A percentile compares a stretch with the other conserved stretches of the same genome.
Evolutionary conservation across 2,113 vertebrate species (phyloP).

Genomic region (Pardalotus punctatus): DNA sequence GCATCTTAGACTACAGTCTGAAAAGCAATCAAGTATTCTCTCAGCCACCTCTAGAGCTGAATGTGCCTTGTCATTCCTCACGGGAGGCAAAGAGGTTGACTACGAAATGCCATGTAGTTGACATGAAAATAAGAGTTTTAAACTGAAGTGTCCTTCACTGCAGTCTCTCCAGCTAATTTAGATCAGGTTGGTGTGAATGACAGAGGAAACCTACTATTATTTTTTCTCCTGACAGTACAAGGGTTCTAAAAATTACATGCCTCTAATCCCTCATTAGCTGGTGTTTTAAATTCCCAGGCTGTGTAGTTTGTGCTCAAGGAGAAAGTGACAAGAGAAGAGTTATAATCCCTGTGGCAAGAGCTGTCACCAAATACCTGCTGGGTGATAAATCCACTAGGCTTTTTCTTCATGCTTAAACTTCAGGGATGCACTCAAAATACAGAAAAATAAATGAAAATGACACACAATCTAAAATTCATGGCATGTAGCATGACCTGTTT

Average conservation of each 20-base stretch:
- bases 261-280: slow-evolving; percentile 47
- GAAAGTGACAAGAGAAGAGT: slow-evolving; percentile 41
- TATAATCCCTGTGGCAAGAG: slow-evolving; percentile 15
- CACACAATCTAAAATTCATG: slow-evolving; percentile 4
- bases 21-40: neutral
- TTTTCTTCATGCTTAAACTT: slow-evolving; percentile 4
- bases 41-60: neutral
- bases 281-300: slow-evolving; percentile 27
- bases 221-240: slow-evolving; percentile 11
- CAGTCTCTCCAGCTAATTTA: slow-evolving; percentile 22
- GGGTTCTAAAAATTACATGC: slow-evolving; percentile 39
- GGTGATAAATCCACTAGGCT: slow-evolving; percentile 40
- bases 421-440: slow-evolving; percentile 2
- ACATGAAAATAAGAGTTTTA: neutral
- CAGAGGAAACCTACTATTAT: slow-evolving; percentile 33
- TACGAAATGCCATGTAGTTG: neutral
- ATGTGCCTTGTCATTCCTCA: neutral
- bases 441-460: slow-evolving; percentile 30
- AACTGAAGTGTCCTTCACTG: slow-evolving; percentile 31
- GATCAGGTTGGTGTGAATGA: slow-evolving; percentile 12
- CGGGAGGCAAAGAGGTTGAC: neutral
- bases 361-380: slow-evolving; percentile 31
- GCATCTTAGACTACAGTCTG: neutral
- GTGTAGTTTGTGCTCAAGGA: slow-evolving; percentile 4
- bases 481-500: neutral